Evolutionary conservation across 92 coral and sea anemone genomes (phyloP), one percentile per base, ranked within the genome.

Genomic region (Paragorgia papillata): DNA sequence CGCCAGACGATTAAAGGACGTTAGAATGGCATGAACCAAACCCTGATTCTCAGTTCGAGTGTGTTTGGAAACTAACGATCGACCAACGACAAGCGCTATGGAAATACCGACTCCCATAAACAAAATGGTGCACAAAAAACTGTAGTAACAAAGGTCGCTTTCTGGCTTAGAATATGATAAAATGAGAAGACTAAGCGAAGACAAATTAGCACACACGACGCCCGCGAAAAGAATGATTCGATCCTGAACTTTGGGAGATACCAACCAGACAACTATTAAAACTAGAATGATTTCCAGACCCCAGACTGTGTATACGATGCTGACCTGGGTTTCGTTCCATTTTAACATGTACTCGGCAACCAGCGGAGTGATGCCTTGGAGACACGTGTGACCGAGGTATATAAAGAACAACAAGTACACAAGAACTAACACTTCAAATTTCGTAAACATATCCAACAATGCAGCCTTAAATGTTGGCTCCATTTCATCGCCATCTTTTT

Each of bases 31-130:
- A 43, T 71, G 78, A 4, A 71, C 78, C 26, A 71, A 50, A 19
- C 78, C 78, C 53, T 71, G 78, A 9, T 71, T 71, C 20, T 71
- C 78, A 0, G 78, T 48, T 2, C 28, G 62, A 34, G 78, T 71
- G 64, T 53, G 78, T 19, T 71, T 71, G 62, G 78, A 71, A 29
- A 71, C 78, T 28, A 71, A 58, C 27, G 78, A 71, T 18, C 78
- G 78, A 50, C 78, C 78, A 40, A 71, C 78, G 0, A 71, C 78
- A 9, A 71, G 64, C 2, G 64, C 39, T 34, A 71, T 37, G 40
- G 78, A 30, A 4, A 71, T 71, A 0, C 78, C 78, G 2, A 71
- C 78, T 7, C 78, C 78, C 5, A 28, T 64, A 6, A 71, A 55
- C 29, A 71, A 26, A 26, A 71, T 54, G 5, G 78, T 71, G 0